phyloP scores from a whole-genome alignment of 2,888 invertebrate genomes.

The Himalopsyche japonica region DNA sequence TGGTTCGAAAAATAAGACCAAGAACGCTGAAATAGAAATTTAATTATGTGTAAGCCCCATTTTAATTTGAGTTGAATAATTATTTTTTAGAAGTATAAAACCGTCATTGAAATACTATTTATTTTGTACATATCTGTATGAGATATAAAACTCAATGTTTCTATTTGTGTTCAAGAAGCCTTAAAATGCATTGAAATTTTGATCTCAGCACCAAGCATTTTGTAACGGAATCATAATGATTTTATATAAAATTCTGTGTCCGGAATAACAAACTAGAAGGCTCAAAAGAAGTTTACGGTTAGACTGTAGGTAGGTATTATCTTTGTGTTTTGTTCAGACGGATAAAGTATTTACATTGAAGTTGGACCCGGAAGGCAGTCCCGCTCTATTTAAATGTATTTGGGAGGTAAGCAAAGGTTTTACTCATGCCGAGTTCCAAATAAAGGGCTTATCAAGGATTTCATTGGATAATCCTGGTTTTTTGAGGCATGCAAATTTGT shows the following conservation, averaged over 20 bases:
- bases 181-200: background rate
- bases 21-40: no score
- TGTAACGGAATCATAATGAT: background rate
- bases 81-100: no score
- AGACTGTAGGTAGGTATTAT: slow-evolving; percentile 1
- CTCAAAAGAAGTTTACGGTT: slow-evolving; percentile 4
- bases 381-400: background rate
- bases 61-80: no score
- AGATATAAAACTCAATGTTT: no score
- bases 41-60: no score
- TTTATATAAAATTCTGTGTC: slow-evolving; percentile 12
- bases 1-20: no score
- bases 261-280: slow-evolving; percentile 13
- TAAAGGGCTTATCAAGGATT: background rate
- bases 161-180: no score
- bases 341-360: slow-evolving; percentile 11
- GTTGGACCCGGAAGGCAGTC: slow-evolving; percentile 2
- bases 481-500: background rate
- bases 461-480: slow-evolving; percentile 1
- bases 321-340: background rate
- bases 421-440: background rate
- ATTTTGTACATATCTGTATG: no score
- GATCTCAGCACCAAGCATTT: background rate
- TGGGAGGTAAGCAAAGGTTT: background rate
- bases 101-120: no score